phyloP scores from a whole-genome alignment of 2,888 invertebrate genomes.

The Agonopterix subpropinquella region DNA sequence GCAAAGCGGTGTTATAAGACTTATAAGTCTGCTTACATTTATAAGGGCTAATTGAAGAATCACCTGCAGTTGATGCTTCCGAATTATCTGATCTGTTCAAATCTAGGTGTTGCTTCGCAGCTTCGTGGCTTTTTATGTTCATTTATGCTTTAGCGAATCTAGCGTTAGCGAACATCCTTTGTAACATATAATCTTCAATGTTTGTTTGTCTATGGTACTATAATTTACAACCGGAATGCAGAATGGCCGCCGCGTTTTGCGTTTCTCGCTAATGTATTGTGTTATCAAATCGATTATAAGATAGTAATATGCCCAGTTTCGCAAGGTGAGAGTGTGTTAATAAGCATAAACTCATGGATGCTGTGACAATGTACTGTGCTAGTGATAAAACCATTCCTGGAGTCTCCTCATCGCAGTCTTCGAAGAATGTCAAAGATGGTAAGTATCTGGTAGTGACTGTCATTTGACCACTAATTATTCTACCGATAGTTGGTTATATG shows the following conservation, averaged over 20 bases:
- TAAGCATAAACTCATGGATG: slow-evolving; percentile 39
- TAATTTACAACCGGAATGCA: slow-evolving; percentile 75
- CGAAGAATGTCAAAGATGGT: slow-evolving; percentile 86
- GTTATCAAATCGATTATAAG: slow-evolving; percentile 44
- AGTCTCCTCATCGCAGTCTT: slow-evolving; percentile 82
- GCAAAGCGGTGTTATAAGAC: too few species aligned
- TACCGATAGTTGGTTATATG: too few species aligned
- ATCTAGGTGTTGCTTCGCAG: too few species aligned
- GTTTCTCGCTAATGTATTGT: slow-evolving; percentile 53
- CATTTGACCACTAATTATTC: slow-evolving; percentile 8
- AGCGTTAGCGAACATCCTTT: too few species aligned
- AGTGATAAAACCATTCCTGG: slow-evolving; percentile 84
- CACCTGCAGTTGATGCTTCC: too few species aligned
- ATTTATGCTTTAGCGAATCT: too few species aligned
- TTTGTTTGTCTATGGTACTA: slow-evolving; percentile 43
- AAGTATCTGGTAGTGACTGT: slow-evolving; percentile 62
- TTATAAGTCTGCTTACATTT: too few species aligned
- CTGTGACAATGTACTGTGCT: slow-evolving; percentile 81
- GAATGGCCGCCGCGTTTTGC: slow-evolving; percentile 71
- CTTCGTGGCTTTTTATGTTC: too few species aligned
- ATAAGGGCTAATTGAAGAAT: too few species aligned
- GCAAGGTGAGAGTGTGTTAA: slow-evolving; percentile 76
- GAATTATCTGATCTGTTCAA: too few species aligned
- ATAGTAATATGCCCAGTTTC: slow-evolving; percentile 64
- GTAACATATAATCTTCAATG: neutral